A percentile compares a stretch with the other conserved stretches of the same genome.
These are phyloP conservation scores for Drosophila helvetica DNA, from an alignment of 2,888 invertebrate genomes.

Conservation along the genomic window DNA sequence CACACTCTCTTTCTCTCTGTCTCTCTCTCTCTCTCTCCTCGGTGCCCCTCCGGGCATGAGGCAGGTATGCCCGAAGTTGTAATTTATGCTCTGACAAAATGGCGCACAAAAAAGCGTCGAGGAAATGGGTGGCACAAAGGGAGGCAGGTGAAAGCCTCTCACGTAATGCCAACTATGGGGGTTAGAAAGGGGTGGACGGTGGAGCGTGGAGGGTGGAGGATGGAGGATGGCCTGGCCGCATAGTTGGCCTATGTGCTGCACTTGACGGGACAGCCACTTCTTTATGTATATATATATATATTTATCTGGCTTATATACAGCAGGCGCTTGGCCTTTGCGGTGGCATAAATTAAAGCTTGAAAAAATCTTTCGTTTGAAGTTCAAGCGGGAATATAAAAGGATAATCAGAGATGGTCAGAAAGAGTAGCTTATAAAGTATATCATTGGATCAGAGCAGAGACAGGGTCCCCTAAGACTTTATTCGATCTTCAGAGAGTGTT, in stretches of 20 bases:
- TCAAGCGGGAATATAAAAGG: slow-evolving; percentile 1
- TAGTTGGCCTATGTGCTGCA: slow-evolving; percentile 64
- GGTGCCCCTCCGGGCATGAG: slow-evolving; percentile 14
- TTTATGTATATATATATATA: slow-evolving; percentile 16
- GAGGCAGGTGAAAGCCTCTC: slow-evolving; percentile 48
- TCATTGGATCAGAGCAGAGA: background rate
- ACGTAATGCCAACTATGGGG: slow-evolving; percentile 56
- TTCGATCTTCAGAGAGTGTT: background rate
- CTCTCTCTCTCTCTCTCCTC: slow-evolving; percentile 6
- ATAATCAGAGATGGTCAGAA: background rate
- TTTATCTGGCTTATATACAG: slow-evolving; percentile 26
- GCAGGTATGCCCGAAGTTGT: slow-evolving; percentile 66
- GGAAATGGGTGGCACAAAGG: slow-evolving; percentile 12
- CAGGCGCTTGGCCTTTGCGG: slow-evolving; percentile 53
- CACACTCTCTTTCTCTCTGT: background rate
- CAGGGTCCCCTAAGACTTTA: background rate
- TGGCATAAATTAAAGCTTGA: slow-evolving; percentile 51
- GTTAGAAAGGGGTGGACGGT: slow-evolving; percentile 17
- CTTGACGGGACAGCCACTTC: slow-evolving; percentile 43
- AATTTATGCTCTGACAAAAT: slow-evolving; percentile 71
- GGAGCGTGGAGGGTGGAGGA: background rate
- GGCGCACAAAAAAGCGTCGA: slow-evolving; percentile 52
- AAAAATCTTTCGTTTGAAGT: slow-evolving; percentile 53
- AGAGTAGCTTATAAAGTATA: no score
- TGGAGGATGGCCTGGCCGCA: slow-evolving; percentile 3